phyloP scores from a whole-genome alignment of 2,888 invertebrate species.

The Tolmerus cingulatus region DNA sequence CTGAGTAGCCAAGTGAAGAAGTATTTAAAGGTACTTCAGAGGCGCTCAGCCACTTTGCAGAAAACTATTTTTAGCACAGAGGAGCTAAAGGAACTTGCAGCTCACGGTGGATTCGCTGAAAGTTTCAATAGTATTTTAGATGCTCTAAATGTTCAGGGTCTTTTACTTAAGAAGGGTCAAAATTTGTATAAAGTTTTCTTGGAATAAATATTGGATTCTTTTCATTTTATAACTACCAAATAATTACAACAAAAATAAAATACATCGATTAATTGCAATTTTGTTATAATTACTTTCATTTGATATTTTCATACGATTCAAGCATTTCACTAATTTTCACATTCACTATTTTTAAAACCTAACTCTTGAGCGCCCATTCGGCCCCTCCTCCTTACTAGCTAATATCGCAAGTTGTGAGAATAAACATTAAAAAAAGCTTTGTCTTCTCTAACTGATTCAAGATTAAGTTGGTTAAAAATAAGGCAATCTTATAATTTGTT shows the following conservation, averaged over 20 bases:
- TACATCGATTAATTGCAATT: not conserved
- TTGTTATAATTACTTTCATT: not conserved
- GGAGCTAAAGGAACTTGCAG: slow-evolving; percentile 79
- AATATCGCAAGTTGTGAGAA: not conserved
- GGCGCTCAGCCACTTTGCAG: slow-evolving; percentile 70
- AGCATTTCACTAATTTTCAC: not conserved
- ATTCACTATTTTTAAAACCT: not conserved
- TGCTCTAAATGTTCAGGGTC: slow-evolving; percentile 84
- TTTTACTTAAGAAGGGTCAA: slow-evolving; percentile 81
- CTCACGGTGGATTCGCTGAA: slow-evolving; percentile 69
- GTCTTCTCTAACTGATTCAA: not conserved
- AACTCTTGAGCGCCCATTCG: not conserved
- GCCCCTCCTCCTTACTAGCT: not conserved
- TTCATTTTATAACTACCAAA: not conserved
- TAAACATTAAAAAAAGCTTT: not conserved
- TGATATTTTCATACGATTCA: not conserved
- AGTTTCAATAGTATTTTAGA: slow-evolving; percentile 77
- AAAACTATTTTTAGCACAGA: slow-evolving; percentile 77
- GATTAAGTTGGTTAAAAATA: not conserved
- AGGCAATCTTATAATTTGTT: not conserved
- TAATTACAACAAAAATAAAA: not conserved
- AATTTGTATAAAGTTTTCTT: slow-evolving; percentile 72
- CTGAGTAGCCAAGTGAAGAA: slow-evolving; percentile 74
- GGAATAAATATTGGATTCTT: not conserved
- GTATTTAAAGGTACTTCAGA: slow-evolving; percentile 74